These are phyloP conservation scores for Ptychoptera contaminata DNA, from an alignment of 2,888 invertebrate genomes.

Conservation along the genomic window DNA sequence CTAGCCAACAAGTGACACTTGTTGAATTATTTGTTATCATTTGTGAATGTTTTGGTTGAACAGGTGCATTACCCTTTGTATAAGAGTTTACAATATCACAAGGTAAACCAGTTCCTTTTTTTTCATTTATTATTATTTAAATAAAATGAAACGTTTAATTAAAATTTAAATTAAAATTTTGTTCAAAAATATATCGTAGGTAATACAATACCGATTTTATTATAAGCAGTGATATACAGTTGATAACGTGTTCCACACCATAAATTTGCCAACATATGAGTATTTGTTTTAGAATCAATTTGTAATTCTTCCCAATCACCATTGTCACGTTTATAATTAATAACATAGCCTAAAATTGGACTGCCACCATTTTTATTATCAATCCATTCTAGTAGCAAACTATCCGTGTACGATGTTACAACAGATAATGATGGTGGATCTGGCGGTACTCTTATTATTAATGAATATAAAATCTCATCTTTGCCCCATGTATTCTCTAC, in stretches of 20 bases:
- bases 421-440: constrained; percentile 70
- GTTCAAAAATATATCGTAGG: no score
- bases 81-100: constrained; percentile 77
- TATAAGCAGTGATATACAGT: constrained; percentile 78
- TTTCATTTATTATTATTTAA: no score
- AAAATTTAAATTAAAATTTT: no score
- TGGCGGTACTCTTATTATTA: constrained; percentile 61
- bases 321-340: constrained; percentile 77
- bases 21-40: constrained; percentile 75
- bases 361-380: constrained; percentile 71
- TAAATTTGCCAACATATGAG: constrained; percentile 62
- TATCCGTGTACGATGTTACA: constrained; percentile 67
- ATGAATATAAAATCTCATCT: constrained; percentile 64
- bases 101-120: constrained; percentile 60
- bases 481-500: constrained; percentile 73
- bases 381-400: constrained; percentile 65
- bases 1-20: constrained; percentile 71
- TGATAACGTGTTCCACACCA: constrained; percentile 83
- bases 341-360: constrained; percentile 67
- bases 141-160: no score
- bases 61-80: constrained; percentile 66
- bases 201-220: constrained; percentile 75
- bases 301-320: constrained; percentile 87
- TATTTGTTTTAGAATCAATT: constrained; percentile 64
- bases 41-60: constrained; percentile 63